A percentile compares a stretch with the other conserved stretches of the same genome.
Conservation (phyloP, 1,140 invertebrate genomes). For the Colletes gigas region DNA sequence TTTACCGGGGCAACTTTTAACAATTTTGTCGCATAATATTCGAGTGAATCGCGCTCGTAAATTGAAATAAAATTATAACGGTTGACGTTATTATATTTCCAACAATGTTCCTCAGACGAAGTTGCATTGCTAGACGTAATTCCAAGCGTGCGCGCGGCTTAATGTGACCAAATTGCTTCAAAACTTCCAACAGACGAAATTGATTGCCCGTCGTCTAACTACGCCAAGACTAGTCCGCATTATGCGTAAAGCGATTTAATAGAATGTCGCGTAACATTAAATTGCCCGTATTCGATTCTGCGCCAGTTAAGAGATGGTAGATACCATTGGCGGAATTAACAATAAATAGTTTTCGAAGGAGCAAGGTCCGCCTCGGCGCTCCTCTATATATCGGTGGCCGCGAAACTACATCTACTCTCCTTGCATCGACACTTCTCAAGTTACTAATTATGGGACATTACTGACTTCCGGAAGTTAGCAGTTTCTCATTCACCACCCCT, state of each 20-base stretch:
- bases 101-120: not conserved
- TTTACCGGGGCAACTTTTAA: too few relatives aligned
- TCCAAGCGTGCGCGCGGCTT: not conserved
- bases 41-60: not conserved
- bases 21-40: too few relatives aligned
- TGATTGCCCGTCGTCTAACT: slow-evolving; percentile 6
- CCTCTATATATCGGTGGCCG: not conserved
- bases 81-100: not conserved
- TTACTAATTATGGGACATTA: slow-evolving; percentile 65
- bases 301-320: slow-evolving; percentile 1
- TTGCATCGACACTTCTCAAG: slow-evolving; percentile 52
- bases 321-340: slow-evolving; percentile 18
- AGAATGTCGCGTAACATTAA: not conserved
- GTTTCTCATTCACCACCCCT: slow-evolving; percentile 57
- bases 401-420: slow-evolving; percentile 37
- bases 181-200: not conserved
- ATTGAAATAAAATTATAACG: not conserved
- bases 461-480: slow-evolving; percentile 61
- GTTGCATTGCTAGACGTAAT: not conserved
- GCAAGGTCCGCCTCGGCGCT: not conserved
- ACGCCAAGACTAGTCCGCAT: too few relatives aligned
- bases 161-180: not conserved
- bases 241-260: slow-evolving; percentile 9
- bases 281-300: not conserved
- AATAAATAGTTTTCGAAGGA: slow-evolving; percentile 44